A percentile compares a stretch with the other conserved stretches of the same genome.
These are phyloP conservation scores for Catamblyrhynchus diadema DNA, from an alignment of 2,797 vertebrate genomes.

Conservation along the genomic window DNA sequence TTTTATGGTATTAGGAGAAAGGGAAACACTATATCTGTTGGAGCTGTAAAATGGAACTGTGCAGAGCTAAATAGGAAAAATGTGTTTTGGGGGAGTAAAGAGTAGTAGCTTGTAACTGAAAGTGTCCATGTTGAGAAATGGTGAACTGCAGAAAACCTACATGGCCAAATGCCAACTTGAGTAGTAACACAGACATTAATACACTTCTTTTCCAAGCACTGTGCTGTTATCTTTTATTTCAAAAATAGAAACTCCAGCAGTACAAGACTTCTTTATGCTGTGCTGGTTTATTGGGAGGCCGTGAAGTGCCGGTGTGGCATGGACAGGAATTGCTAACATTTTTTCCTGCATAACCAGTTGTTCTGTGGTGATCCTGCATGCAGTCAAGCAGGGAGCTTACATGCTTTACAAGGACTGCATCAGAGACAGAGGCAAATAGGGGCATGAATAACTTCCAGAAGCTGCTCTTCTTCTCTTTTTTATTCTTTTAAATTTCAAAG, in stretches of 20 bases:
- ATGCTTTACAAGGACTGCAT: neutral
- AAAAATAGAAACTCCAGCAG: neutral
- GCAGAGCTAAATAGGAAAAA: neutral
- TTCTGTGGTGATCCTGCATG: neutral
- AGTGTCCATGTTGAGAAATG: neutral
- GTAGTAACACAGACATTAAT: neutral
- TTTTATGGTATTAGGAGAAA: neutral
- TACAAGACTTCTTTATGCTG: neutral
- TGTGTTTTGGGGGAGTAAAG: neutral
- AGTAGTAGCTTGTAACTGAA: neutral
- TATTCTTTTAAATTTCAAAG: neutral
- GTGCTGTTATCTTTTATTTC: neutral
- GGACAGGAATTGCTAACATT: neutral
- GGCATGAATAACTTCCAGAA: neutral
- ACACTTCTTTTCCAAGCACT: neutral
- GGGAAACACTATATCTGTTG: neutral
- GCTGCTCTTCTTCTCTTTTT: neutral
- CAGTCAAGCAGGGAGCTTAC: neutral
- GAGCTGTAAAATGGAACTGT: neutral
- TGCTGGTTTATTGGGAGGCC: neutral
- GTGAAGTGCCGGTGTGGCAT: neutral
- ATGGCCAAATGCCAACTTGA: neutral
- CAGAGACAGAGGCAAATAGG: neutral
- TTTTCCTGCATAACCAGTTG: conserved; percentile 23
- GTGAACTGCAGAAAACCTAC: neutral